Conservation (phyloP, 2,888 invertebrate genomes). For the Ornithoptera priamus region DNA sequence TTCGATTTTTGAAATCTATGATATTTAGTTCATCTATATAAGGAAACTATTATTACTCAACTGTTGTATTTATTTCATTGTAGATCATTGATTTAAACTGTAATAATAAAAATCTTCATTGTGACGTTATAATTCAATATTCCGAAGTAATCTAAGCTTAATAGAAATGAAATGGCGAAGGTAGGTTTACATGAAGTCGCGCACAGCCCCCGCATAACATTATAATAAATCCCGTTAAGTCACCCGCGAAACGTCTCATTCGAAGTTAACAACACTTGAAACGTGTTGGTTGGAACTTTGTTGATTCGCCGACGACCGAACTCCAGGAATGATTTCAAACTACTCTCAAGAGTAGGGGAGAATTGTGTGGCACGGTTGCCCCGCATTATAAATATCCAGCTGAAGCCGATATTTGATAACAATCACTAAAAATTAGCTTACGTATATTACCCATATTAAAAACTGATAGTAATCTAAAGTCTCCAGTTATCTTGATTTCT, state of each 20-base stretch:
- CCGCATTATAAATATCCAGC: conserved; percentile 17
- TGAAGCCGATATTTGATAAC: conserved; percentile 23
- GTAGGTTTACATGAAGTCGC: not conserved
- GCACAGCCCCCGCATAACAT: not conserved
- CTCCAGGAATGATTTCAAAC: conserved; percentile 40
- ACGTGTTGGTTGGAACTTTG: conserved; percentile 57
- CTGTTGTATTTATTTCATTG: too few species aligned
- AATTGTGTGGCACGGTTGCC: conserved; percentile 25
- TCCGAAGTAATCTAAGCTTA: not conserved
- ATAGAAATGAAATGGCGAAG: not conserved
- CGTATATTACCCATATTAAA: too few species aligned
- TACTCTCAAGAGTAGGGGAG: conserved; percentile 35
- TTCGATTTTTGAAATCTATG: too few species aligned
- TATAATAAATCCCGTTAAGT: conserved; percentile 51
- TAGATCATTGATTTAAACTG: too few species aligned
- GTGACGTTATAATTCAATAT: not conserved
- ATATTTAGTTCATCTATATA: too few species aligned
- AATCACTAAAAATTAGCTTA: conserved; percentile 4
- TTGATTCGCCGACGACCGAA: conserved; percentile 43
- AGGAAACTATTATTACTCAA: too few species aligned
- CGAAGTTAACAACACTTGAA: conserved; percentile 55
- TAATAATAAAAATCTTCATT: too few species aligned
- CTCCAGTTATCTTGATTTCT: too few species aligned
- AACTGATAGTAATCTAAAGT: too few species aligned
- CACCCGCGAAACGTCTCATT: conserved; percentile 58